Conservation (phyloP, 2,888 invertebrate species). For the Mamestra brassicae region DNA sequence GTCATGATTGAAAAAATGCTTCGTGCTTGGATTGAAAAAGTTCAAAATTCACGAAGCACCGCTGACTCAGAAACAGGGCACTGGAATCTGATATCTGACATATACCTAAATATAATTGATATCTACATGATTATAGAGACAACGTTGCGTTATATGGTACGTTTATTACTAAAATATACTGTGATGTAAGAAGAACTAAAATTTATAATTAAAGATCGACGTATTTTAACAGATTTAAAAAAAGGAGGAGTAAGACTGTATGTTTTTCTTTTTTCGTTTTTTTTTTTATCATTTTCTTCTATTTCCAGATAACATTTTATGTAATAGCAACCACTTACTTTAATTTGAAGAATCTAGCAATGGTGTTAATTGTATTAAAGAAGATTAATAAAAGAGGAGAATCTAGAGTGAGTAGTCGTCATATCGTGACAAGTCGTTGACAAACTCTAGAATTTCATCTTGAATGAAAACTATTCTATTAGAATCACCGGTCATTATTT, state of each 20-base stretch:
- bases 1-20: conserved; percentile 8
- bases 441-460: neutral
- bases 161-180: neutral
- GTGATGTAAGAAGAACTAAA: neutral
- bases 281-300: neutral
- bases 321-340: neutral
- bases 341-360: neutral
- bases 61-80: neutral
- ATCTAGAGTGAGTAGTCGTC: neutral
- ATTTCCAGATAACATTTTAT: neutral
- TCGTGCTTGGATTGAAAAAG: conserved; percentile 11
- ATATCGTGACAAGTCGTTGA: neutral
- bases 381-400: neutral
- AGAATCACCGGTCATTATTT: neutral
- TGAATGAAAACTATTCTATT: neutral
- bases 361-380: neutral
- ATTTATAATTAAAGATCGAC: neutral
- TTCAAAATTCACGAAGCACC: neutral
- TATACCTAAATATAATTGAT: conserved; percentile 12
- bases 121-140: conserved; percentile 13
- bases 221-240: neutral
- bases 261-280: too few relatives aligned
- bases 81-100: conserved; percentile 6
- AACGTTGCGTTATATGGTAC: conserved; percentile 8
- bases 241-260: too few relatives aligned